Evolutionary conservation across 2,113 vertebrate species (phyloP), one percentile per base, ranked within the genome.

Genomic region (Tenrec ecaudatus): DNA sequence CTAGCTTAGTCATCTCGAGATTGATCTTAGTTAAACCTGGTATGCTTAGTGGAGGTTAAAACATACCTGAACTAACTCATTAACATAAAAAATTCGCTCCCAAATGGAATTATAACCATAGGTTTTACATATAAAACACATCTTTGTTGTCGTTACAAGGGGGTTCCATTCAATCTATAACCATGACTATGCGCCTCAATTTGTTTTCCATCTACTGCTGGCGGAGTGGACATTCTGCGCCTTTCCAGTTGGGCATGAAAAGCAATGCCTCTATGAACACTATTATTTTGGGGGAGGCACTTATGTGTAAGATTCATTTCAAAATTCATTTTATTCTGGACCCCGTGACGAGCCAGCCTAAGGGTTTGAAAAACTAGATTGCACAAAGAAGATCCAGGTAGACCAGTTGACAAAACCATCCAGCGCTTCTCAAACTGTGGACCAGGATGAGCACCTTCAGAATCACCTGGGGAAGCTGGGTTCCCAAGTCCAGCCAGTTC

Each of bases 291-390:
- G 33, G 71, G 33, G 38, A 16, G 29, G 25, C 31, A 53, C 69
- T 53, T 78, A 62, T 53, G 25, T n/a, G 3, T 7, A 33, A 25
- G 23, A 4, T 53, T 62, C 71, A 23, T 66, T 64, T 64, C 60
- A 62, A 62, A 73, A 40, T 36, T 87, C 71, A 58, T 73, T 90
- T 53, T 66, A 31, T 22, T 71, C 31, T n/a, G n/a, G 23, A 83
- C 88, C 79, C 36, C 57, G 4, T 58, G 20, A 64, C 78, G 25
- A 73, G 43, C 12, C 47, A 73, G 43, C 66, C 27, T 38, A 66
- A 53, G 29, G 17, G 58, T 69, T 76, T 57, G 88, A 86, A 82
- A 92, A 94, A 76, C 23, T 80, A 14, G 1, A 64, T 90, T 77
- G 75, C 60, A 47, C 33, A 79, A 60, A 89, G 25, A 29, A 77